Evolutionary conservation across 2,797 vertebrate genomes (phyloP), one percentile per base, ranked within the genome.

Genomic region (Kryptolebias ocellatus): DNA sequence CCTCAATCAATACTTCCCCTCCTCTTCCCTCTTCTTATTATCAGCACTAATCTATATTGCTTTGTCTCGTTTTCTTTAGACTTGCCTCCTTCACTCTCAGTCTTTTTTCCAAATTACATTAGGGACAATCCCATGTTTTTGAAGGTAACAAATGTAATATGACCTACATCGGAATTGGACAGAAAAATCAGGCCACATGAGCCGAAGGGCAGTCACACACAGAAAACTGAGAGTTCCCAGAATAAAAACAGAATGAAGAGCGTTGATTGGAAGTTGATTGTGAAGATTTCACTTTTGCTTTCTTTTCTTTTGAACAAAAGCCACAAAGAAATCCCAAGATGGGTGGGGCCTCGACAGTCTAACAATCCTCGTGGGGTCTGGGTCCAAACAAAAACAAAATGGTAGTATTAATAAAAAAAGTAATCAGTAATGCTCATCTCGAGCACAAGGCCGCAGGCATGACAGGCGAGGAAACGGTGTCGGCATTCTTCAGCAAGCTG

Each of bases 1-100:
- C 59, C 80, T 54, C 94, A 95, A 98, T 99, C 97, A 97, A 98
- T 99, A 97, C 91, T 91, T 90, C 92, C 94, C 95, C 95, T 93
- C 59, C 86, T 84, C 88, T 94, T 87, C 85, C 83, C 60, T 84
- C 91, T 90, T 95, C 93, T 83, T 94, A 84, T 96, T 95, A 95
- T 96, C 94, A 89, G 87, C 86, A 91, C 93, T 95, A 94, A 96
- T 98, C 97, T 96, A 97, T 98, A 97, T 94, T 92, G 94, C 95
- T 98, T 98, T 98, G 97, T 98, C 92, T 96, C 92, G 85, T 92
- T 90, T 95, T 93, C 94, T 95, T 94, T 94, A 91, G 90, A 94
- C 93, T 81, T 90, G 92, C 93, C 90, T 93, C 89, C 79, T 90
- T 94, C 85, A 1, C 70, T 84, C 78, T 61, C 63, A 60, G 64